A percentile compares a stretch with the other conserved stretches of the same genome.
phyloP scores from a whole-genome alignment of 2,888 invertebrate genomes.

The Trichogramma dendrolimi region DNA sequence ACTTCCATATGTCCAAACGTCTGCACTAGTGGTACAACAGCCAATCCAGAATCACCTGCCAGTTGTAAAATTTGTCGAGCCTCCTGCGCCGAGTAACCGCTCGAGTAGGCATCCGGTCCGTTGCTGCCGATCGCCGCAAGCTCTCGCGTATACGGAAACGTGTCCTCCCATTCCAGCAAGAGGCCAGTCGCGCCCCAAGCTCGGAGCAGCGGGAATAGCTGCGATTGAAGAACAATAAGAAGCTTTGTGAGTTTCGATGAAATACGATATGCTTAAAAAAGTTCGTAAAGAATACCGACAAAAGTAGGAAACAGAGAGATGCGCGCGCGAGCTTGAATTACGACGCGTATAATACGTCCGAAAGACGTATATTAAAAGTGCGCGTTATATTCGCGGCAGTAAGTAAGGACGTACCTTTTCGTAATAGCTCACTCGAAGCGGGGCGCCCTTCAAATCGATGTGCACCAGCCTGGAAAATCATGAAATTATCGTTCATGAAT shows the following conservation, averaged over 20 bases:
- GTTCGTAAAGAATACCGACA: too few species aligned
- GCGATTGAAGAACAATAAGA: constrained; percentile 30
- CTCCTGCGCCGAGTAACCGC: constrained; percentile 65
- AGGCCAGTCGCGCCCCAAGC: constrained; percentile 77
- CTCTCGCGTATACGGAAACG: constrained; percentile 72
- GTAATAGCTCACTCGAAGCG: constrained; percentile 61
- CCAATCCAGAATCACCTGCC: constrained; percentile 64
- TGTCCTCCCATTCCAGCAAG: constrained; percentile 85
- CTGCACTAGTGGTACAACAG: constrained; percentile 77
- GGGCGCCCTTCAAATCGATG: constrained; percentile 72
- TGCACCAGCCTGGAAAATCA: constrained; percentile 58
- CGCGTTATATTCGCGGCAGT: constrained; percentile 22
- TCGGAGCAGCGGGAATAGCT: constrained; percentile 61
- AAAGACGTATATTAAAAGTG: constrained; percentile 31
- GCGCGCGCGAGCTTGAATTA: too few species aligned
- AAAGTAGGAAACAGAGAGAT: too few species aligned
- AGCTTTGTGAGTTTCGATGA: background rate
- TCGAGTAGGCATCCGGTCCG: constrained; percentile 44
- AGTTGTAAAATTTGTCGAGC: constrained; percentile 64
- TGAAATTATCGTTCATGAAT: too few species aligned
- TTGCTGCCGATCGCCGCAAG: constrained; percentile 60
- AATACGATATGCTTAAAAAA: background rate
- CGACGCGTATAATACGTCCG: too few species aligned
- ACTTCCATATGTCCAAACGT: constrained; percentile 82
- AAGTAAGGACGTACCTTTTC: constrained; percentile 54